Evolutionary conservation across 2,888 invertebrate genomes (phyloP), one percentile per base, ranked within the genome.

Genomic region (Timandra comae): DNA sequence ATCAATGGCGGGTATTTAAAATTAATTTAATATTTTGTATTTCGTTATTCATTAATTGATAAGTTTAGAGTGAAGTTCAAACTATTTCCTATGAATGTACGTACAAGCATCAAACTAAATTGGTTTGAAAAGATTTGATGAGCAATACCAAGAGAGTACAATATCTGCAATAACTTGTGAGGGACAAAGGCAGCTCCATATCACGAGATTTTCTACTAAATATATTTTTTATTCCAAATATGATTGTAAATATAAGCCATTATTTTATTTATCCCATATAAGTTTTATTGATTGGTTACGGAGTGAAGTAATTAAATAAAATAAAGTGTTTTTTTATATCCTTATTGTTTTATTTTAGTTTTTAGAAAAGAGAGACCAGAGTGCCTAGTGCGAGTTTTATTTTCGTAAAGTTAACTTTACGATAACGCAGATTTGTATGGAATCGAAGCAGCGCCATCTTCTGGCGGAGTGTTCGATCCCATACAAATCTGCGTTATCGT

Each of bases 81-180:
- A 69, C 64, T 60, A 49, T 56, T 62, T 16, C 3, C 3, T 16
- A 16, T 6, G 6, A 16, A 6, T 16, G 6, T n/a, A 16, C 16
- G 63, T 69, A 69, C 66, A 72, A 66, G 49, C 47, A 43, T 59
- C 57, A 61, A 67, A 60, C 64, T 30, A 35, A 43, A n/a, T 46
- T 9, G 38, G 63, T 68, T 67, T 64, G 64, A 52, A 41, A 45
- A 34, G 26, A 63, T 56, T 57, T 56, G 61, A 67, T 63, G 63
- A 76, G 78, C 75, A 75, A 75, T 76, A 78, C 66, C 68, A 60
- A 56, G 46, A 68, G 47, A 73, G 70, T 76, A 77, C 78, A 75
- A 76, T 56, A 50, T 63, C 56, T 59, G 66, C 66, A 70, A 70
- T 70, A 69, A 63, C 45, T 56, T 49, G 46, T 45, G 39, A 45